phyloP scores from a whole-genome alignment of 2,113 vertebrate genomes.

The Melanerpes formicivorus region DNA sequence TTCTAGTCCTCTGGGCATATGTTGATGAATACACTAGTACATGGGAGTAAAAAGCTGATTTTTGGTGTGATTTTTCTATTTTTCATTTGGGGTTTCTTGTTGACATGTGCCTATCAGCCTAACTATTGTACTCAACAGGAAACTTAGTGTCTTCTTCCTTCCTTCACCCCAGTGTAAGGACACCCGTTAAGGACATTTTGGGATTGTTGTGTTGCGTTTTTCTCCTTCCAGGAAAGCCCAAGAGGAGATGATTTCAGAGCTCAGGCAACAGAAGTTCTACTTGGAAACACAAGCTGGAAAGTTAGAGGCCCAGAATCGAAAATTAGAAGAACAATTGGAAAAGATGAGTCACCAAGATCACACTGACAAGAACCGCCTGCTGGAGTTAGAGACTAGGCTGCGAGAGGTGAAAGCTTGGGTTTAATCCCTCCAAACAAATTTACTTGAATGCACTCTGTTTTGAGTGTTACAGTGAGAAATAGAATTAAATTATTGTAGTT shows the following conservation, averaged over 20 bases:
- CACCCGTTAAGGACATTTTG: not conserved
- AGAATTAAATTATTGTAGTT: not conserved
- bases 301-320: constrained; percentile 95
- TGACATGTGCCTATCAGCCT: not conserved
- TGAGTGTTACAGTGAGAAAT: not conserved
- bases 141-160: not conserved
- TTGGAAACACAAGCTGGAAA: constrained; percentile 98
- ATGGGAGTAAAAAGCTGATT: not conserved
- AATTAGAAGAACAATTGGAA: constrained; percentile 96
- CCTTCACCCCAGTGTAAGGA: not conserved
- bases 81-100: not conserved
- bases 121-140: not conserved
- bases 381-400: constrained; percentile 91
- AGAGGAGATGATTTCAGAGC: constrained; percentile 99
- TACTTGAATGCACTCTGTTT: not conserved
- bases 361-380: constrained; percentile 88
- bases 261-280: constrained; percentile 99
- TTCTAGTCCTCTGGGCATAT: not conserved
- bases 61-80: not conserved
- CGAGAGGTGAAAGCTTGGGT: constrained; percentile 85
- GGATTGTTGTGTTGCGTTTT: constrained; percentile 22
- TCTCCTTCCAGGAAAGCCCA: constrained; percentile 92
- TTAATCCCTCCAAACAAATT: not conserved
- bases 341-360: constrained; percentile 97
- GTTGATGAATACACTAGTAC: not conserved